These are phyloP conservation scores for Ascaphus truei DNA, from an alignment of 2,113 vertebrate species.

Conservation along the genomic window DNA sequence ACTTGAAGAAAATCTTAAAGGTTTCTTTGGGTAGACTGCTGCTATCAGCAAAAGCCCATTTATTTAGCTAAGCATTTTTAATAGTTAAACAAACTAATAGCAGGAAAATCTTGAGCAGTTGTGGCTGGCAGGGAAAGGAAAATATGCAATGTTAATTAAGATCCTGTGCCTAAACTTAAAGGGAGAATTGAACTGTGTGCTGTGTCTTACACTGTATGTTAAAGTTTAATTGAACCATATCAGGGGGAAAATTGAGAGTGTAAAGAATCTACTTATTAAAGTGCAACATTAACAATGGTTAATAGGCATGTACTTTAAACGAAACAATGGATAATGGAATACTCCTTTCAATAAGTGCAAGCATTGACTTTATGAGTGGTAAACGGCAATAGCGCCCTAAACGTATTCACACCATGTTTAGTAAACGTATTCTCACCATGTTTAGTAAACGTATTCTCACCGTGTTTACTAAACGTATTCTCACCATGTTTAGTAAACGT, in stretches of 20 bases:
- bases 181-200: not conserved
- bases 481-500: too few relatives aligned
- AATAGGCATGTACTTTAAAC: too few relatives aligned
- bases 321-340: not conserved
- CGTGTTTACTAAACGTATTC: too few relatives aligned
- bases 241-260: too few relatives aligned
- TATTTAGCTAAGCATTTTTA: slow-evolving; percentile 59
- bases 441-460: too few relatives aligned
- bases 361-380: too few relatives aligned
- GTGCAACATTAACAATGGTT: too few relatives aligned
- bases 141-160: not conserved
- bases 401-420: too few relatives aligned
- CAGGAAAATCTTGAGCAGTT: slow-evolving; percentile 38
- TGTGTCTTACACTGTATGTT: not conserved
- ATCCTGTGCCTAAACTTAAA: slow-evolving; percentile 12
- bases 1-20: slow-evolving; percentile 55
- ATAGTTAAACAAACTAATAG: slow-evolving; percentile 51
- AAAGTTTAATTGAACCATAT: not conserved
- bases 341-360: too few relatives aligned
- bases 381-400: too few relatives aligned
- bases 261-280: not conserved
- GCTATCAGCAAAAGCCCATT: slow-evolving; percentile 61
- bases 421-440: too few relatives aligned
- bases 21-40: slow-evolving; percentile 58
- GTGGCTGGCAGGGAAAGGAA: slow-evolving; percentile 26